Evolutionary conservation across 1,140 invertebrate genomes (phyloP).

Genomic region (Acromyrmex heyeri): DNA sequence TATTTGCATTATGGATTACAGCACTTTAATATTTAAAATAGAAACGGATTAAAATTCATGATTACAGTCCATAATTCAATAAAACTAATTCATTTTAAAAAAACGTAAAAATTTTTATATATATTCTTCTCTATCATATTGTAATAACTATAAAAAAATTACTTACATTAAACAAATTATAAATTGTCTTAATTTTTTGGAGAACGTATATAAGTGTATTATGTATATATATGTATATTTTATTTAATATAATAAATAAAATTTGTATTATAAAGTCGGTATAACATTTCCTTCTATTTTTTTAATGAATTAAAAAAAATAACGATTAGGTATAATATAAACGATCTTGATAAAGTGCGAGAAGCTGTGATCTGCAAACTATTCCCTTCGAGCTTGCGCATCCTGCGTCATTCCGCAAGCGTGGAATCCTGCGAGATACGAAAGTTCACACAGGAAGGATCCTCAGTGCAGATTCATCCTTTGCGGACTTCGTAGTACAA

Average conservation of each 20-base stretch:
- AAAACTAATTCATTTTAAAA: not conserved
- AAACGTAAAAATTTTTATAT: not conserved
- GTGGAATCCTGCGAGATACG: not conserved
- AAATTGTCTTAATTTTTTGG: not conserved
- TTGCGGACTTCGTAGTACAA: not conserved
- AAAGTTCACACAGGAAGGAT: conserved; percentile 24
- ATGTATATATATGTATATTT: too few species aligned
- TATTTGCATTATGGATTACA: not conserved
- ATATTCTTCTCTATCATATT: not conserved
- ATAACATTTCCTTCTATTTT: not conserved
- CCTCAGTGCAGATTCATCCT: conserved; percentile 49
- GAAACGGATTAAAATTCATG: not conserved
- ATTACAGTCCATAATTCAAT: not conserved
- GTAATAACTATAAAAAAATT: not conserved
- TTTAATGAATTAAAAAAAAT: not conserved
- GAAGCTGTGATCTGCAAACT: not conserved
- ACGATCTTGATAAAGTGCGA: not conserved
- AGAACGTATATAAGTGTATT: too few species aligned
- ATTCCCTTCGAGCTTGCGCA: conserved; percentile 44
- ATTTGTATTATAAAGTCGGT: not conserved
- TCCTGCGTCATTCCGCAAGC: not conserved
- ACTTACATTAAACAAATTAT: not conserved
- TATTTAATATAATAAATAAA: not conserved
- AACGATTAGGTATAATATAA: not conserved
- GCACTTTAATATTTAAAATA: not conserved